Evolutionary conservation across 2,888 invertebrate genomes (phyloP).

Genomic region (Drosophila mimetica): DNA sequence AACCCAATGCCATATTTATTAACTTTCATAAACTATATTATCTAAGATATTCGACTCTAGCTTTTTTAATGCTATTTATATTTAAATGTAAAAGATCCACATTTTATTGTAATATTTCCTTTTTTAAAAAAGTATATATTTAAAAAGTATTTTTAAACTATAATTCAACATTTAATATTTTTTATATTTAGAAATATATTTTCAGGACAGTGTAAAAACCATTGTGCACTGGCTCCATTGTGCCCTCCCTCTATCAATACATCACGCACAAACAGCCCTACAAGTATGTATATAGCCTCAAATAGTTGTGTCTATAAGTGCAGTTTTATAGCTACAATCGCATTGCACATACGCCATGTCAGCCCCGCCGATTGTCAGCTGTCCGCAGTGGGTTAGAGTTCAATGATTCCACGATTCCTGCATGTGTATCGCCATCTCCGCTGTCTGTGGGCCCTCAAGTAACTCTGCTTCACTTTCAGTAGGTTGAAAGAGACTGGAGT

Average conservation of each 20-base stretch:
- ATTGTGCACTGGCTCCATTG: constrained; percentile 50
- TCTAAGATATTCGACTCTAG: no score
- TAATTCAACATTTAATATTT: no score
- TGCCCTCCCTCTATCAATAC: constrained; percentile 48
- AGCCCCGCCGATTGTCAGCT: constrained; percentile 21
- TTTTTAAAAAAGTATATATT: no score
- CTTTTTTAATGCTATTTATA: no score
- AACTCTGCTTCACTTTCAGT: background rate
- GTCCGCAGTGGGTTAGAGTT: constrained; percentile 63
- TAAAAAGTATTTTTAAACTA: no score
- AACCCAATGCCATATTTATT: no score
- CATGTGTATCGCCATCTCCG: constrained; percentile 4
- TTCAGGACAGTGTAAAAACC: constrained; percentile 35
- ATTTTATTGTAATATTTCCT: no score
- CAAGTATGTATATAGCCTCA: constrained; percentile 7
- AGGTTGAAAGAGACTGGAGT: background rate
- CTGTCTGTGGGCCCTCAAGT: background rate
- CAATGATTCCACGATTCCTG: constrained; percentile 42
- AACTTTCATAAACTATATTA: no score
- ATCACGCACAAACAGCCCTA: background rate
- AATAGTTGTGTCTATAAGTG: constrained; percentile 35
- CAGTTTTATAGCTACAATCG: constrained; percentile 39
- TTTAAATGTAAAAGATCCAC: no score
- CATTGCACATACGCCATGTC: constrained; percentile 65
- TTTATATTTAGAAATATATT: no score